Conservation (phyloP, 2,888 invertebrate genomes). For the Ormyrus nitidulus region DNA sequence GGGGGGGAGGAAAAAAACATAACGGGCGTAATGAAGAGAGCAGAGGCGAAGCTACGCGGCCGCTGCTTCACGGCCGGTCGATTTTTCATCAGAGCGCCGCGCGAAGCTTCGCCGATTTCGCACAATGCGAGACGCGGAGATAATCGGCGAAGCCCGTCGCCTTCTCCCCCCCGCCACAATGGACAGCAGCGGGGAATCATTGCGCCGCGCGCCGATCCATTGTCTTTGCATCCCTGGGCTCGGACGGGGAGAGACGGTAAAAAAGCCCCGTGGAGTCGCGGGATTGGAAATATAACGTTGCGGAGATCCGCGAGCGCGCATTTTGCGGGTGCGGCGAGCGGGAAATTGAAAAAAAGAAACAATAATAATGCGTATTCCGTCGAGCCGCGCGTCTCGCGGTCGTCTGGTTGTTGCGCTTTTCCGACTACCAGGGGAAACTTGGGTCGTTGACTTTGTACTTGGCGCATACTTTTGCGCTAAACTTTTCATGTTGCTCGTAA, state of each 20-base stretch:
- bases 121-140: constrained; percentile 62
- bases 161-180: constrained; percentile 21
- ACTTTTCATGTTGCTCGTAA: too few species aligned
- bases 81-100: constrained; percentile 67
- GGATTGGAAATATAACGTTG: neutral
- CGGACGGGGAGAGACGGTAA: neutral
- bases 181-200: constrained; percentile 25
- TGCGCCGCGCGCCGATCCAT: constrained; percentile 32
- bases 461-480: too few species aligned
- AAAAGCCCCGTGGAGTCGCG: neutral
- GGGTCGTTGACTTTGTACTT: too few species aligned
- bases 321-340: neutral
- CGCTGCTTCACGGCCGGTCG: constrained; percentile 59
- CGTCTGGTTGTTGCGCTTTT: too few species aligned
- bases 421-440: too few species aligned
- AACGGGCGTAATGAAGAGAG: constrained; percentile 58
- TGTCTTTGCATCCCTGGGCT: constrained; percentile 22
- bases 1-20: constrained; percentile 36
- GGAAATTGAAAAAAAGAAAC: constrained; percentile 1
- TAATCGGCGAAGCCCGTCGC: constrained; percentile 55
- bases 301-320: neutral
- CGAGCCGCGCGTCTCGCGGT: too few species aligned
- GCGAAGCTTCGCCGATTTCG: constrained; percentile 66
- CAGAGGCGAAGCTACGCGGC: constrained; percentile 25
- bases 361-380: too few species aligned